These are phyloP conservation scores for Dinomys branickii DNA, from an alignment of 2,113 vertebrate genomes.

Conservation along the genomic window DNA sequence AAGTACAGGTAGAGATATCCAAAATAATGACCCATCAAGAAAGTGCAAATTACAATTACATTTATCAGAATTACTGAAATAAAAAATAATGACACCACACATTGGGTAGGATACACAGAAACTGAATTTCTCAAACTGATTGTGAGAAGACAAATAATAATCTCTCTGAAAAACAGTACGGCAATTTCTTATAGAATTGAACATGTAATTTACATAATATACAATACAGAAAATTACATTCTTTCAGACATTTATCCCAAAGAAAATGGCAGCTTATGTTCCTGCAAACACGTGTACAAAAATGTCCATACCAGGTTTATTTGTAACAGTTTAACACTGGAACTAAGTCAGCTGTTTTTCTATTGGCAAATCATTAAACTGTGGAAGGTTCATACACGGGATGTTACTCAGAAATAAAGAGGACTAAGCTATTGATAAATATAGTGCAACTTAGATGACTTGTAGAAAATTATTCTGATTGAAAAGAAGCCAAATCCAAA, in stretches of 20 bases:
- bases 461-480: not conserved
- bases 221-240: not conserved
- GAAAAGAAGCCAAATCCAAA: not conserved
- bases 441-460: not conserved
- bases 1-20: not conserved
- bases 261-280: not conserved
- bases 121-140: not conserved
- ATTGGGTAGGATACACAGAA: not conserved
- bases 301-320: not conserved
- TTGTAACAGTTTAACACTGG: not conserved
- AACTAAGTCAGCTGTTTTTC: not conserved
- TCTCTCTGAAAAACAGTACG: not conserved
- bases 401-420: not conserved
- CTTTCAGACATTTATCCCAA: not conserved
- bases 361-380: not conserved
- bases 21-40: not conserved
- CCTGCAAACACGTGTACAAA: not conserved
- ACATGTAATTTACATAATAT: not conserved
- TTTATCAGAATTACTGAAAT: conserved; percentile 8
- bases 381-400: not conserved
- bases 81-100: not conserved
- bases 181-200: conserved; percentile 31
- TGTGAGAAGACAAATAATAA: not conserved
- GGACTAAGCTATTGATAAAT: not conserved
- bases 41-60: conserved; percentile 5